Evolutionary conservation across 2,113 vertebrate species (phyloP).

Genomic region (Drymodes brunneopygia): DNA sequence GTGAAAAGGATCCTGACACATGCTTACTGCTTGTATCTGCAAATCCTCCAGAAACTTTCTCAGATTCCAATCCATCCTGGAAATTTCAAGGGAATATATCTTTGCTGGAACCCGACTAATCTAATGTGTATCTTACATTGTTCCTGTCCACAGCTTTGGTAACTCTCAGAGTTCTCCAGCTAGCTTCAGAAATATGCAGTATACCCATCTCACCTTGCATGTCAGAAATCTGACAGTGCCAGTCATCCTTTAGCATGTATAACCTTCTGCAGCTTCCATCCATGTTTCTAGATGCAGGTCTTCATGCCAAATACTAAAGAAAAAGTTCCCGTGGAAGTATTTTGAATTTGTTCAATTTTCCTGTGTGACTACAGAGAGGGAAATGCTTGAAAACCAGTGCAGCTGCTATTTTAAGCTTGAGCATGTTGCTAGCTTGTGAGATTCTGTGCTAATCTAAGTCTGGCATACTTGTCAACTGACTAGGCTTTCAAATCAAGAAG

Average conservation of each 20-base stretch:
- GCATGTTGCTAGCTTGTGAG: not conserved
- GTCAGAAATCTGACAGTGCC: not conserved
- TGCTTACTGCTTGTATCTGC: not conserved
- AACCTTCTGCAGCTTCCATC: not conserved
- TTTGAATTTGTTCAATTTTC: not conserved
- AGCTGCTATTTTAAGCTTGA: not conserved
- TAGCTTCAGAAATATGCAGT: not conserved
- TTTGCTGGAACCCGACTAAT: not conserved
- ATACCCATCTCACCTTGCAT: not conserved
- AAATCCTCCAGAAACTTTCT: not conserved
- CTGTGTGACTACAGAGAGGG: not conserved
- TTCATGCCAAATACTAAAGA: not conserved
- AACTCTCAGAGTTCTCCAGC: not conserved
- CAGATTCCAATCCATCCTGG: not conserved
- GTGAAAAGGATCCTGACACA: not conserved
- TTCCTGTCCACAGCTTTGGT: not conserved
- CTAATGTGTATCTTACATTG: not conserved
- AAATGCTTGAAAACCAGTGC: not conserved
- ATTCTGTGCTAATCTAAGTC: not conserved
- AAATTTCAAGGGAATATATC: not conserved
- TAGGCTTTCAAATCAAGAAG: not conserved
- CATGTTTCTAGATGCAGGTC: not conserved
- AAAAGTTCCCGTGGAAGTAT: not conserved
- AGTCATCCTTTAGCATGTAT: not conserved
- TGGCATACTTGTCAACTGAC: not conserved